Base-by-base conservation (phyloP, 2,888 invertebrate species). In the Xanthia togata region DNA sequence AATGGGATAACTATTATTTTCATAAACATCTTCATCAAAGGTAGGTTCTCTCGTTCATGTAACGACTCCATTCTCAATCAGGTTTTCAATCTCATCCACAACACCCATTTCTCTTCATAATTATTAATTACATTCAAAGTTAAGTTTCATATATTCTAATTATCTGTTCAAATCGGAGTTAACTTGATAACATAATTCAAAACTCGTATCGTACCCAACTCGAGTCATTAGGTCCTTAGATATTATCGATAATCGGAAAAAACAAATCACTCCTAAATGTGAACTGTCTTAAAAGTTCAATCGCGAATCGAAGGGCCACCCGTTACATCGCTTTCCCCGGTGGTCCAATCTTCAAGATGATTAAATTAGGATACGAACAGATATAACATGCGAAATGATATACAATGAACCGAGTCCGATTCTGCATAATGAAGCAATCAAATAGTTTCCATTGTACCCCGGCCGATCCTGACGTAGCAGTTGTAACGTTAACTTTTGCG, bases 311-410 rank as follows among this genome's bases (percentile, higher is more conserved):
- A 87, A 87, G 88, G 93, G 90, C 93, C 94, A 94, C 94, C 95
- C 94, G 94, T 93, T 93, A 91, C 93, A 92, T 89, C 88, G 88
- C 90, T 92, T 92, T 89, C 88, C 93, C 94, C 93, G 96, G 96
- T 96, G 96, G 96, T 96, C 96, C 96, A 95, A 95, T 95, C 95
- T 94, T 94, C 95, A 94, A 92, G 93, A 96, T 95, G 96, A 96
- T 96, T 96, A 96, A 96, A 96, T 96, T 96, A 94, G 96, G 96
- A 93, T 93, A 93, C 94, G 90, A 93, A 93, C 94, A 93, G 94
- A 96, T 94, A 95, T 95, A 96, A 95, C 95, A 94, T 95, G 94
- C 95, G 90, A 95, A 96, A 96, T 96, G 95, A 95, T 95, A 96
- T 95, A 95, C 96, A 96, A 93, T 94, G 95, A 95, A 93, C 93